Evolutionary conservation across 2,113 vertebrate species (phyloP).

Genomic region (Cyanocitta stelleri): DNA sequence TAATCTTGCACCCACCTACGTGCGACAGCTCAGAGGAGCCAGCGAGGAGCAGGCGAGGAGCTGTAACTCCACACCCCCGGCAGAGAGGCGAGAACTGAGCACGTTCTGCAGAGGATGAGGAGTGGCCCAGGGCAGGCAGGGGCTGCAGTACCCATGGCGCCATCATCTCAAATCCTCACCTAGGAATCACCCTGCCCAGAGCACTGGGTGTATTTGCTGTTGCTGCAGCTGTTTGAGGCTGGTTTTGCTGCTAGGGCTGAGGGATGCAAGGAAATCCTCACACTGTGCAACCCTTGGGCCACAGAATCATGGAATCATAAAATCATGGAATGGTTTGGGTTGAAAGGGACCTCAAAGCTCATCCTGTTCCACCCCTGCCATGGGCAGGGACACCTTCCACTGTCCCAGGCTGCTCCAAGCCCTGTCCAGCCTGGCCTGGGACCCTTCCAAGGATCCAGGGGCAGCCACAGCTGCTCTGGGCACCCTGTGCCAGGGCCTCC

Average conservation of each 20-base stretch:
- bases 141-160: not conserved
- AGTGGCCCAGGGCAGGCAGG: not conserved
- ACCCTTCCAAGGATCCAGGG: not conserved
- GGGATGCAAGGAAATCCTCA: not conserved
- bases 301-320: not conserved
- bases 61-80: not conserved
- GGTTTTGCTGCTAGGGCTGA: not conserved
- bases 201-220: not conserved
- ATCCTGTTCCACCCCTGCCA: not conserved
- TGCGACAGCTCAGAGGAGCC: slow-evolving; percentile 7
- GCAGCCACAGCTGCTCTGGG: not conserved
- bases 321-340: not conserved
- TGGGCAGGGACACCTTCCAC: not conserved
- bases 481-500: not conserved
- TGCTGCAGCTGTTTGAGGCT: not conserved
- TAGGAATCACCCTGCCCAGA: not conserved
- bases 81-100: not conserved
- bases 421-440: not conserved
- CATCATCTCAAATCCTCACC: not conserved
- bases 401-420: not conserved
- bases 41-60: not conserved
- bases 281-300: rapidly evolving
- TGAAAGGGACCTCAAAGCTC: not conserved
- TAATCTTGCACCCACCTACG: not conserved
- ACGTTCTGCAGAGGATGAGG: not conserved